Evolutionary conservation across 2,888 invertebrate species (phyloP), one percentile per base, ranked within the genome.

Genomic region (Alloscopus bannaensis): DNA sequence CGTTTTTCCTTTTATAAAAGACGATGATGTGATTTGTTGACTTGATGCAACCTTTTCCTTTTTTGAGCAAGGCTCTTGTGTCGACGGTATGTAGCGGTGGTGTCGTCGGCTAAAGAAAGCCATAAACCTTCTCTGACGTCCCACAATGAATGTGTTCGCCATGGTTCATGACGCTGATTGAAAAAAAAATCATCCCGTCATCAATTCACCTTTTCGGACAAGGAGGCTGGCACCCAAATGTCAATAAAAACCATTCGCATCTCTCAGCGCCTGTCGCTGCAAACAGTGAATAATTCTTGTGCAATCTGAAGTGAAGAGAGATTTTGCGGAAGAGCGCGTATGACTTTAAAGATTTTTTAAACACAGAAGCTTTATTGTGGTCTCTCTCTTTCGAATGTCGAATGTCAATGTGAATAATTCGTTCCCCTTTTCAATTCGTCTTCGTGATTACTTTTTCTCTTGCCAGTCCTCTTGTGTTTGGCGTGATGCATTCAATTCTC

Each of bases 201-300:
- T 6, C 13, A 6, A 36, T 6, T 36, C 6, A 36, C 36, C 8
- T 36, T 36, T 36, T 36, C 36, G 36, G 20, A 18, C 26, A 55
- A 55, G 55, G 11, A 55, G 55, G 55, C 55, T 11, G 57, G 57
- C 57, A 57, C 57, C 57, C 57, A 57, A 57, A 57, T 57, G 29
- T 57, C 57, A 57, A 57, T 57, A 45, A 45, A 45, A 16, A n/a
- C 13, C 13, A 6, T 8, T 36, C 36, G 13, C 36, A 8, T 13
- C 36, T 36, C 36, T 36, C 36, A n/a, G n/a, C n/a, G n/a, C n/a
- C n/a, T n/a, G n/a, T 36, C 36, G 8, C 36, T 36, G 6, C 36
- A 36, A 36, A 36, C 6, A 13, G 13, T 36, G 6, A n/a, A n/a
- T 36, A 13, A 6, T 36, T 36, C 36, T 36, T 36, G 36, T 47